A percentile compares a stretch with the other conserved stretches of the same genome.
Evolutionary conservation across 2,888 invertebrate species (phyloP).

Genomic region (Drosophila paracracens): DNA sequence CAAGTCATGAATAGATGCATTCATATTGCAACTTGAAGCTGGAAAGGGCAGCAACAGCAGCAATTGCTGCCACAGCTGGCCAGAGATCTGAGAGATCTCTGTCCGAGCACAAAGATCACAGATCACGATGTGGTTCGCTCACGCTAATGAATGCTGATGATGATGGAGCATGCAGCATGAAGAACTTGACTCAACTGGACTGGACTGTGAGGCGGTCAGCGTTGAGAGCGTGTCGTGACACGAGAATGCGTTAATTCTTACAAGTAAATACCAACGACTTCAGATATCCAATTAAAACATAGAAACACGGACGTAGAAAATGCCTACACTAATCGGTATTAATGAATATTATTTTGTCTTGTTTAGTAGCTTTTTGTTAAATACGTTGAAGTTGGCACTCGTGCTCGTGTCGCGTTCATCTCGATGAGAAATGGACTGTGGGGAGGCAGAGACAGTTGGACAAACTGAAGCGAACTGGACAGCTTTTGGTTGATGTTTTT

Average conservation of each 20-base stretch:
- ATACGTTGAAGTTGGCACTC: not conserved
- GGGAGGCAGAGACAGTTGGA: conserved; percentile 1
- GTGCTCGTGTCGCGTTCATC: conserved; percentile 11
- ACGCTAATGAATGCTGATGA: conserved; percentile 78
- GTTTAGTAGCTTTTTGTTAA: not conserved
- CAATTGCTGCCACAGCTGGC: conserved; percentile 65
- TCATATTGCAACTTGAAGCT: conserved; percentile 45
- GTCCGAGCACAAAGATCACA: conserved; percentile 51
- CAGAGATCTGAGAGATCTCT: conserved; percentile 26
- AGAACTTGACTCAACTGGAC: conserved; percentile 14
- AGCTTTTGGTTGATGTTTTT: conserved; percentile 66
- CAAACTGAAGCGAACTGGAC: conserved; percentile 23
- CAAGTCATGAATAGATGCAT: conserved; percentile 69
- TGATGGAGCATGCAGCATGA: conserved; percentile 59
- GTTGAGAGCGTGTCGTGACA: conserved; percentile 24
- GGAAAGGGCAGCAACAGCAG: conserved; percentile 26
- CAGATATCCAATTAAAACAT: not conserved
- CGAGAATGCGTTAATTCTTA: conserved; percentile 3
- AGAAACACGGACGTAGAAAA: not conserved
- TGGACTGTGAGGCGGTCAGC: conserved; percentile 3
- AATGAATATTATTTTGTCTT: not conserved
- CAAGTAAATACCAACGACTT: not conserved
- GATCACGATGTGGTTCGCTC: conserved; percentile 77
- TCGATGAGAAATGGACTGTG: conserved; percentile 4
- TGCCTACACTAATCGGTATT: not conserved